A percentile compares a stretch with the other conserved stretches of the same genome.
phyloP scores from a whole-genome alignment of 2,888 invertebrate genomes.

The Fissipunctia ypsillon region DNA sequence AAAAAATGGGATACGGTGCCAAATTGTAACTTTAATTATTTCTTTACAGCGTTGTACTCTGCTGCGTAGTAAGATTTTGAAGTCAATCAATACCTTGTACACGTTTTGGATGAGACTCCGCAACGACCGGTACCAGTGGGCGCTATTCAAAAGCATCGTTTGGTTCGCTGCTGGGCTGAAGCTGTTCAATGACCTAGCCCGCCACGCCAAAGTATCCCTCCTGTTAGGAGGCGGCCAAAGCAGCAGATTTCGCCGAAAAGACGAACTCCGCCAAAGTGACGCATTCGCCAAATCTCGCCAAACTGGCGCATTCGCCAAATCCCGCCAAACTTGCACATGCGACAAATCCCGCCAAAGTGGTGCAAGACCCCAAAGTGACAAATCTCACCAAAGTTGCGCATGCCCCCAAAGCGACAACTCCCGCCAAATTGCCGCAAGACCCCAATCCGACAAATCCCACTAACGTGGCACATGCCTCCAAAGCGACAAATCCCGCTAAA shows the following conservation, averaged over 20 bases:
- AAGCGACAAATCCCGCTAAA: background rate
- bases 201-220: slow-evolving; percentile 59
- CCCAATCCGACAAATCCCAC: background rate
- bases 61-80: slow-evolving; percentile 8
- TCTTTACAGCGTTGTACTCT: slow-evolving; percentile 22
- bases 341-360: background rate
- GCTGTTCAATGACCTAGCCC: slow-evolving; percentile 74
- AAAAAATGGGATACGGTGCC: background rate
- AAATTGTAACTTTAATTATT: background rate
- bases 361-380: background rate
- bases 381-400: background rate
- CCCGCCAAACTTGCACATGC: background rate
- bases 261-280: background rate
- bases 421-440: background rate
- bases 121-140: slow-evolving; percentile 71
- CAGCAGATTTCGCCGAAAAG: background rate
- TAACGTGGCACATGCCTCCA: background rate
- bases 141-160: slow-evolving; percentile 74
- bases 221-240: background rate
- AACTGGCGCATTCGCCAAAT: background rate
- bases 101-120: slow-evolving; percentile 66
- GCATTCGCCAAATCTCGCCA: background rate
- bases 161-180: slow-evolving; percentile 77
- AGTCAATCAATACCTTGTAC: background rate
- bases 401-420: background rate